Percentiles rank a stretch among this genome's conserved stretches.
phyloP scores from a whole-genome alignment of 2,888 invertebrate species.

The Gari tellinella region DNA sequence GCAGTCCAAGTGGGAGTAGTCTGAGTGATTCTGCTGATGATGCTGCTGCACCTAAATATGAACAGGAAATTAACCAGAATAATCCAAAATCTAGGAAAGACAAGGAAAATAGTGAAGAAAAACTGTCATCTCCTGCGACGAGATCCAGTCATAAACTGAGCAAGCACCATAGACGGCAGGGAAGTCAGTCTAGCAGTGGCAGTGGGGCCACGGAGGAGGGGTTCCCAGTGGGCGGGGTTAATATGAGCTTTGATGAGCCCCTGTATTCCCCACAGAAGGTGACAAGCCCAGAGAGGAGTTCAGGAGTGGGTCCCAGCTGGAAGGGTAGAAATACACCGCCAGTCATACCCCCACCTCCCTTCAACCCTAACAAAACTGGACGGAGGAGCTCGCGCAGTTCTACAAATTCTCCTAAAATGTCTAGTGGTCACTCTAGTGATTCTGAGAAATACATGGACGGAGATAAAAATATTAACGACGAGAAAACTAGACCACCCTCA shows the following conservation, averaged over 20 bases:
- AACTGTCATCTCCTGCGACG: background rate
- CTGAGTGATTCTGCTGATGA: slow-evolving; percentile 55
- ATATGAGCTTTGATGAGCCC: slow-evolving; percentile 79
- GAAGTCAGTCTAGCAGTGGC: slow-evolving; percentile 41
- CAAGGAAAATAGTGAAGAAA: slow-evolving; percentile 27
- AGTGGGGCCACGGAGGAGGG: slow-evolving; percentile 56
- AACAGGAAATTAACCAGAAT: background rate
- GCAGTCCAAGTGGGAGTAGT: slow-evolving; percentile 67
- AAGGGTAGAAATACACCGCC: slow-evolving; percentile 54
- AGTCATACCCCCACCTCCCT: slow-evolving; percentile 53
- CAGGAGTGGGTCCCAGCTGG: slow-evolving; percentile 42
- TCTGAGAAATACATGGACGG: slow-evolving; percentile 47
- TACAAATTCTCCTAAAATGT: slow-evolving; percentile 48
- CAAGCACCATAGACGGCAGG: slow-evolving; percentile 18
- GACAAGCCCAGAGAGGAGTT: slow-evolving; percentile 36
- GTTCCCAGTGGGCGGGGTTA: slow-evolving; percentile 48
- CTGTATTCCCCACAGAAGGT: slow-evolving; percentile 65
- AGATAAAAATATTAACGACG: slow-evolving; percentile 28
- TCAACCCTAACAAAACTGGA: slow-evolving; percentile 48
- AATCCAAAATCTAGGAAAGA: slow-evolving; percentile 22
- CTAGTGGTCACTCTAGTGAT: slow-evolving; percentile 59
- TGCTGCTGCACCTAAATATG: background rate
- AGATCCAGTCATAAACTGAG: background rate
- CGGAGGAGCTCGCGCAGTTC: slow-evolving; percentile 37
- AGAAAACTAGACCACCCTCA: slow-evolving; percentile 63